Percentiles rank a stretch among this genome's conserved stretches.
Evolutionary conservation across 2,113 vertebrate genomes (phyloP).

Genomic region (Eonycteris spelaea): DNA sequence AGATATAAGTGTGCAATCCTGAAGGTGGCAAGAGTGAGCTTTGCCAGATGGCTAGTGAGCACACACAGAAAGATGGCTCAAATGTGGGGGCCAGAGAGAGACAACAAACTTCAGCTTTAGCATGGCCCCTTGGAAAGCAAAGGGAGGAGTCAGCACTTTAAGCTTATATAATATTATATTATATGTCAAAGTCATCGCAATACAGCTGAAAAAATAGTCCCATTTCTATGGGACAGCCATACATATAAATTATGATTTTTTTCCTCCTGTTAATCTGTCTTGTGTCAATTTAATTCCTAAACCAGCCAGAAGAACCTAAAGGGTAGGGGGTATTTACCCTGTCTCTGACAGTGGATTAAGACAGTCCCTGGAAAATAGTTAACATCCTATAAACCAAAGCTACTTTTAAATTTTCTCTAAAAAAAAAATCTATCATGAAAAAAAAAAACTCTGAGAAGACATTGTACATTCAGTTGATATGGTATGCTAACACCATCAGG

Average conservation of each 20-base stretch:
- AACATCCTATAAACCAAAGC: background rate
- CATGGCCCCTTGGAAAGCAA: background rate
- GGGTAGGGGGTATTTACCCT: background rate
- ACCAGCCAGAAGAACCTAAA: background rate
- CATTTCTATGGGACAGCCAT: no score
- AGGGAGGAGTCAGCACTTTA: background rate
- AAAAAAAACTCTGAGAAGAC: no score
- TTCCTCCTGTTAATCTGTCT: background rate
- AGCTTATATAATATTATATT: background rate
- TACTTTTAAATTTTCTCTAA: background rate
- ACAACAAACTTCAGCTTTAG: background rate
- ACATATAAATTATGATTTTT: no score
- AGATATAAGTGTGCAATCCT: background rate
- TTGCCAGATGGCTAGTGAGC: background rate
- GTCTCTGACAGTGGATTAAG: background rate
- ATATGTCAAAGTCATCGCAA: background rate
- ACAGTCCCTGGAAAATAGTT: background rate
- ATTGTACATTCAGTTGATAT: background rate
- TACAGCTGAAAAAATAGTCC: background rate
- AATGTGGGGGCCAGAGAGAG: background rate
- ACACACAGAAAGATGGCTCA: background rate
- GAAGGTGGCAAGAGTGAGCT: background rate
- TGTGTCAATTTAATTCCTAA: background rate
- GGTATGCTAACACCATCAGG: background rate
- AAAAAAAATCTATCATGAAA: background rate